Evolutionary conservation across 1,140 invertebrate genomes (phyloP), one percentile per base, ranked within the genome.

Genomic region (Caenorhabditis latens): DNA sequence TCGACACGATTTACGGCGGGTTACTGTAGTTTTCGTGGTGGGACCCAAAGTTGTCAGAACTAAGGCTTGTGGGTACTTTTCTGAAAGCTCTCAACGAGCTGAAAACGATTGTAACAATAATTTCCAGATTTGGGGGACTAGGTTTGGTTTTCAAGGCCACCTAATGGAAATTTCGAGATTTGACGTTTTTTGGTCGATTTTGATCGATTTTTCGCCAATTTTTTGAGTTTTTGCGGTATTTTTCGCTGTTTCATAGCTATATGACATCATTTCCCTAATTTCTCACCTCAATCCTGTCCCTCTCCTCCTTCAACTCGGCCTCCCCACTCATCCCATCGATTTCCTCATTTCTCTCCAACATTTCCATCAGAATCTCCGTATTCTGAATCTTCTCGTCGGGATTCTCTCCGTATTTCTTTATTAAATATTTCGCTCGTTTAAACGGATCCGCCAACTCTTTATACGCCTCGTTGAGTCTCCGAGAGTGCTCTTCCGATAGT

Each of bases 401-500:
- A 4, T 79, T 46, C 11, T 50, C 71, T 21, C 71, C 71, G n/a
- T 79, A 79, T 50, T 79, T 46, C 16, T 75, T 71, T 21, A 79
- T 79, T 14, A 79, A 14, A 50, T 79, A 79, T 79, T 79, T 79
- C 4, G 71, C 71, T 50, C 71, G 43, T 79, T 79, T 79, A 43
- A 79, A 79, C 21, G 71, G 71, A 53, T 79, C 71, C 8, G 71
- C 71, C 46, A 79, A 21, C 21, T 79, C 19, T 24, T 79, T 79
- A 79, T 79, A 79, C 24, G 71, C 71, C 40, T 79, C 71, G 14
- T 79, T 79, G 1, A 79, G 46, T 16, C n/a, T 14, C 11, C 71
- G 5, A 2, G 71, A 79, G 11, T 79, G 71, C 71, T 79, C 71
- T 79, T 79, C 71, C 24, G 71, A 79, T 4, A 79, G n/a, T n/a